Base-by-base conservation (phyloP, 1,140 invertebrate species). In the Meloidogyne exigua region DNA sequence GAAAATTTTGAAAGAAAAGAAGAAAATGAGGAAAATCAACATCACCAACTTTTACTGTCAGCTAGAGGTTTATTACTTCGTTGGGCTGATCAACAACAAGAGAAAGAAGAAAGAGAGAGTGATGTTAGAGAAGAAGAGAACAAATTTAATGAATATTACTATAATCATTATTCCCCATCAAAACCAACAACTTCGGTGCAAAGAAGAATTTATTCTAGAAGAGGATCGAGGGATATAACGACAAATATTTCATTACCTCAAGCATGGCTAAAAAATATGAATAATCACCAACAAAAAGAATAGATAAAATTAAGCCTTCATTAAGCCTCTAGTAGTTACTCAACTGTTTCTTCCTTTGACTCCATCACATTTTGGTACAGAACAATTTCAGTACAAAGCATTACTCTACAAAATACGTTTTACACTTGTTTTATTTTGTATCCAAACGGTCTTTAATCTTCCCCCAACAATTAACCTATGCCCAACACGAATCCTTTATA, bases 191-290 rank as follows among this genome's bases (percentile, higher is more conserved):
- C 49, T 57, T 57, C 49, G 21, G 21, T 57, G 49, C 49, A 57
- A 57, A 57, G 49, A 57, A 57, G 49, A 57, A 57, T 57, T 57
- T 57, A 57, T 57, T 57, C 49, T 57, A 57, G 49, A 57, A 57
- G 49, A 57, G 49, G 49, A n/a, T 57, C 49, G 21, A 57, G 49
- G 21, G 49, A 57, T 57, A 12, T 57, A 18, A 18, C 4, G 5
- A 49, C 13, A 18, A 49, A 49, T 49, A 18, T 15, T 49, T 49
- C 44, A 0, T 18, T 49, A 18, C 12, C 44, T 49, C 18, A 4
- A 18, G 44, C 13, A 49, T 49, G 44, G 44, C 2, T 49, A 49
- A 49, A 49, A 49, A 49, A 49, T n/a, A 49, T 49, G 15, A 49
- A 49, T 15, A 13, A 18, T 18, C 44, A n/a, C n/a, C n/a, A 49